A percentile compares a stretch with the other conserved stretches of the same genome.
Evolutionary conservation across 2,888 invertebrate species (phyloP).

Genomic region (Hydroisotoma schaefferi): DNA sequence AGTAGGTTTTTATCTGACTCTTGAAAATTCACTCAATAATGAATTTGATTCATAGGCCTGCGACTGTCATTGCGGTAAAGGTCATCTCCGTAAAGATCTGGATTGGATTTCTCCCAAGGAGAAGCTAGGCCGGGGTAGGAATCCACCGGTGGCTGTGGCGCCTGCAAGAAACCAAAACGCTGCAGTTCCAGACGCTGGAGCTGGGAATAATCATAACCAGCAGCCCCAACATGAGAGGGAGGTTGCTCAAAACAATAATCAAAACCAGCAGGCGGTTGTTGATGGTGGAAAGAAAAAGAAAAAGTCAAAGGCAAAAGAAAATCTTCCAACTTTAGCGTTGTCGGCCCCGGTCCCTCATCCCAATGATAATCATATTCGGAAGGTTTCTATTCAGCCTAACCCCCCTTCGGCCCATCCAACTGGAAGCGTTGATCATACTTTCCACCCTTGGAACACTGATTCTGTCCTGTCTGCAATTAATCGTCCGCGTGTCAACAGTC

Average conservation of each 20-base stretch:
- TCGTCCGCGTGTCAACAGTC: constrained; percentile 52
- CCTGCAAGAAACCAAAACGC: constrained; percentile 10
- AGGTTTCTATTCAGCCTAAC: background rate
- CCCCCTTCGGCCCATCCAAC: background rate
- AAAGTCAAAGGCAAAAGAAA: constrained; percentile 65
- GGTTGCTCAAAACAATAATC: constrained; percentile 29
- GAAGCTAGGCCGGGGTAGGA: background rate
- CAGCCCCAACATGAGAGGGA: constrained; percentile 6
- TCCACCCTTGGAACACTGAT: constrained; percentile 50
- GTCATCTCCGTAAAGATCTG: constrained; percentile 89
- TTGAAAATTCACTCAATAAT: background rate
- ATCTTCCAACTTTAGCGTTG: constrained; percentile 61
- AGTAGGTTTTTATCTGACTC: background rate
- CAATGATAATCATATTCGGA: constrained; percentile 48
- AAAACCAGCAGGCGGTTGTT: constrained; percentile 13
- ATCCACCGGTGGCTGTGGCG: constrained; percentile 5
- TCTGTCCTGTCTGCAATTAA: background rate
- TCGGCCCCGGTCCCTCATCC: constrained; percentile 56
- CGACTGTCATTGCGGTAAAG: constrained; percentile 87
- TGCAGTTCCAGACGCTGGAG: constrained; percentile 20
- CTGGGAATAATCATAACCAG: background rate
- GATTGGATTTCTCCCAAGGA: constrained; percentile 72
- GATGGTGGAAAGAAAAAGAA: constrained; percentile 60
- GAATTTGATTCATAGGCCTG: constrained; percentile 61
- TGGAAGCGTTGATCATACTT: background rate